These are phyloP conservation scores for Tachysurus vachellii DNA, from an alignment of 2,113 vertebrate genomes.

Conservation along the genomic window DNA sequence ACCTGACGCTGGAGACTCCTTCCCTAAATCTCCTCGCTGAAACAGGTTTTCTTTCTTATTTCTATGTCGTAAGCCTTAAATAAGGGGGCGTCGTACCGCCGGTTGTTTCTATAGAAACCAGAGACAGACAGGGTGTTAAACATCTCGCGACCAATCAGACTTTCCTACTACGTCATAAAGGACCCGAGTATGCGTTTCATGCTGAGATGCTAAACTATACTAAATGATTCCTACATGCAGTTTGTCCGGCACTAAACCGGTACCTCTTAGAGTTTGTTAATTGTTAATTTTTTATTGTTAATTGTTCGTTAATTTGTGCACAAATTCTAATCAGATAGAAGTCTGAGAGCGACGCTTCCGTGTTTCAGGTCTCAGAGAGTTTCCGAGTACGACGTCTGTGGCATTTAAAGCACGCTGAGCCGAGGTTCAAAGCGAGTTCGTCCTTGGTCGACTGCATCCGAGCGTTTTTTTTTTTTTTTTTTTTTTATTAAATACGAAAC, in stretches of 20 bases:
- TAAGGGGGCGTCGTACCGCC: no score
- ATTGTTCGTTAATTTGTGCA: no score
- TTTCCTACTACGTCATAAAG: background rate
- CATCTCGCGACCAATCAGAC: background rate
- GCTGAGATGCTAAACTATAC: background rate
- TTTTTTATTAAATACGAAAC: background rate
- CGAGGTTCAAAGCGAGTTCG: background rate
- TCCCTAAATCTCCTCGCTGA: background rate
- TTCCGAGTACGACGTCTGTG: background rate
- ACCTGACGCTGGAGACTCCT: background rate
- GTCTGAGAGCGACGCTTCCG: background rate
- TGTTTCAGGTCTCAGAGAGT: background rate
- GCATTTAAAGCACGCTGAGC: background rate
- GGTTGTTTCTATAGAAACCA: background rate
- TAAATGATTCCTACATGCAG: background rate
- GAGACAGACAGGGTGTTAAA: background rate
- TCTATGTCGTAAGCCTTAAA: background rate
- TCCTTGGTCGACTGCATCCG: conserved; percentile 4
- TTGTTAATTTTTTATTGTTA: background rate
- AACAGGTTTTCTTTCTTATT: background rate
- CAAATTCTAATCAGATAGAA: background rate
- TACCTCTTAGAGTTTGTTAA: background rate
- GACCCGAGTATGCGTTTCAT: background rate
- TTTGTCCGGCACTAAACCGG: background rate
- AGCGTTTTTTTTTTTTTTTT: no score